Conservation (phyloP, 2,888 invertebrate species). For the Hydrotaea cyrtoneurina region DNA sequence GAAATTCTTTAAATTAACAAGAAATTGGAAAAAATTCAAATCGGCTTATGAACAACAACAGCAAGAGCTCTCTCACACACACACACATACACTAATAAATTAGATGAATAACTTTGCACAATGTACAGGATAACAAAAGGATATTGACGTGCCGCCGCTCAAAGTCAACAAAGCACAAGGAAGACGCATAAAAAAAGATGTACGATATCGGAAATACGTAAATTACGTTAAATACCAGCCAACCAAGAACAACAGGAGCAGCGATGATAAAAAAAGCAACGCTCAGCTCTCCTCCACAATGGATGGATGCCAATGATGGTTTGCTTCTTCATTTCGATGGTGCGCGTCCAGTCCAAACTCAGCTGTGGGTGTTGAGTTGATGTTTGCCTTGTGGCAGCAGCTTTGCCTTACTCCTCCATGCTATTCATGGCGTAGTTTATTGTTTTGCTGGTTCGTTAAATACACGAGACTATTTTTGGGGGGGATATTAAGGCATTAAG, state of each 20-base stretch:
- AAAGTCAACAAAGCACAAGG: slow-evolving; percentile 41
- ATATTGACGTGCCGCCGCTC: slow-evolving; percentile 63
- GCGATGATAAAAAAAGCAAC: slow-evolving; percentile 25
- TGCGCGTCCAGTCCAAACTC: neutral
- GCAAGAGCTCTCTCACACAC: neutral
- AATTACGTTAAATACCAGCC: slow-evolving; percentile 41
- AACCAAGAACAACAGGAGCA: neutral
- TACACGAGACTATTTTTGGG: slow-evolving; percentile 67
- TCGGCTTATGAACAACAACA: slow-evolving; percentile 69
- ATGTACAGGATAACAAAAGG: slow-evolving; percentile 69
- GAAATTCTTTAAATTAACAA: slow-evolving; percentile 73
- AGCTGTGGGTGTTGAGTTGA: slow-evolving; percentile 30
- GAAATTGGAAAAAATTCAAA: slow-evolving; percentile 75
- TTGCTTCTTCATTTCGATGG: neutral
- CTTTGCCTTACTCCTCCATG: slow-evolving; percentile 8
- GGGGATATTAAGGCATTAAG: slow-evolving; percentile 71
- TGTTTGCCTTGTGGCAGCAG: slow-evolving; percentile 22
- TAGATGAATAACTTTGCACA: slow-evolving; percentile 71
- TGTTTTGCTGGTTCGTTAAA: slow-evolving; percentile 76
- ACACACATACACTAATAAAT: slow-evolving; percentile 61
- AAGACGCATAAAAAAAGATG: slow-evolving; percentile 45
- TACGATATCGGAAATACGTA: slow-evolving; percentile 59
- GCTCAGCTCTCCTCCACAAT: neutral
- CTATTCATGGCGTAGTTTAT: slow-evolving; percentile 40
- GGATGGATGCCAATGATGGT: neutral